Percentiles rank a stretch among this genome's conserved stretches.
These are phyloP conservation scores for Ophraella communa DNA, from an alignment of 2,888 invertebrate genomes.

Conservation along the genomic window DNA sequence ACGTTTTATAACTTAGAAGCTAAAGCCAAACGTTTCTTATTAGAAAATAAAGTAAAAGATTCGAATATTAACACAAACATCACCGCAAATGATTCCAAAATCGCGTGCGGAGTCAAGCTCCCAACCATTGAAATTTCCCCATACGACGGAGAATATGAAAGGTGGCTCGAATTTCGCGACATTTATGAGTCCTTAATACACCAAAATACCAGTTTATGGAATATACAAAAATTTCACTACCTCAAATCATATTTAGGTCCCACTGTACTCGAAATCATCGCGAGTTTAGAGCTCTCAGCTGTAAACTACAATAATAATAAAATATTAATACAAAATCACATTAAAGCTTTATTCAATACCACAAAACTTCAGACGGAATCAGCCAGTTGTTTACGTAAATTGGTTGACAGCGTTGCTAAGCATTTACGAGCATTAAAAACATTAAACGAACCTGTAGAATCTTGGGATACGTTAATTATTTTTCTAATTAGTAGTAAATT, in stretches of 20 bases:
- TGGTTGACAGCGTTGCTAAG: background rate
- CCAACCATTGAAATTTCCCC: background rate
- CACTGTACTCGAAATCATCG: background rate
- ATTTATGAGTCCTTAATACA: background rate
- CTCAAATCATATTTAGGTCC: background rate
- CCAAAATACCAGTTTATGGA: background rate
- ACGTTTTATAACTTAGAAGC: too few relatives aligned
- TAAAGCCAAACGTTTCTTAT: too few relatives aligned
- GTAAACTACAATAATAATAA: background rate
- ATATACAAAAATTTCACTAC: constrained; percentile 7
- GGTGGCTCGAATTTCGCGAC: too few relatives aligned
- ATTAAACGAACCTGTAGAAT: background rate
- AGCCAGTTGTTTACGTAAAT: background rate
- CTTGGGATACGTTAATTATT: background rate
- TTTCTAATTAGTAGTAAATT: background rate
- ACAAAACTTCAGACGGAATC: background rate
- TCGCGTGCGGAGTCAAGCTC: background rate
- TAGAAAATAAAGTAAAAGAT: too few relatives aligned
- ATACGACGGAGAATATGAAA: background rate
- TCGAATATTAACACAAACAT: too few relatives aligned
- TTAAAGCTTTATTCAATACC: background rate
- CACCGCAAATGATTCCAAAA: background rate
- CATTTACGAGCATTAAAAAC: background rate
- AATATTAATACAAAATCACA: background rate
- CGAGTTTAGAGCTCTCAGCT: background rate